Base-by-base conservation (phyloP, 92 coral and sea anemone species). In the Phymanthus crucifer region DNA sequence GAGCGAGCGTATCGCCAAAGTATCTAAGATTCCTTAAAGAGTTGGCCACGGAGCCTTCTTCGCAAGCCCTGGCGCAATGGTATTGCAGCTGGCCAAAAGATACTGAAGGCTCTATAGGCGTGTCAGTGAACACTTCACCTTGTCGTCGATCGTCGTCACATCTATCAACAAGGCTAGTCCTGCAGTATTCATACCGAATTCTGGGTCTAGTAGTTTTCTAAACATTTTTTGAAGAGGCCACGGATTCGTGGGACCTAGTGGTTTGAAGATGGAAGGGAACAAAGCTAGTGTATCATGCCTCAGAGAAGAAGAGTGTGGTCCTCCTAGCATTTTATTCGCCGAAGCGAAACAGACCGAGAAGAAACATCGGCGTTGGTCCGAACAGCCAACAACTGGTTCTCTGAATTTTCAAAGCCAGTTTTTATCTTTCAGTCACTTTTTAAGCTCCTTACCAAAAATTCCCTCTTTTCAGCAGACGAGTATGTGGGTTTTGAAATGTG, bases 401-500 rank as follows among this genome's bases (percentile, higher is more conserved):
- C 31, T 29, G n/a, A 54, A 24, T 9, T 24, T 31, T 6, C 71
- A 34, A 29, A 29, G 23, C 19, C 35, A 29, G 6, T 54, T 47
- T 38, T 29, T 71, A 61, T 45, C 76, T 14, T 54, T 80, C 17
- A 32, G 43, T 7, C 76, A 69, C 45, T 71, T 45, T 47, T 37
- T 66, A 19, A 34, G 35, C 32, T 70, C 75, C 5, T 50, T 69
- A 48, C 75, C 56, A 19, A 80, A 66, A 70, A 47, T 61, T 4
- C 68, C 76, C 17, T 18, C 76, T 21, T 47, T 2, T 18, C 66
- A 70, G 29, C 69, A 40, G 48, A 54, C 75, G 10, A 24, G 48
- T 1, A 43, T 33, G 29, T 76, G 80, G 80, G 32, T 76, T 21
- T 1, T 54, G 11, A 56, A 58, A 33, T 76, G 80, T 76, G 80